These are phyloP conservation scores for Dasyornis broadbenti DNA, from an alignment of 2,113 vertebrate species.

Conservation along the genomic window DNA sequence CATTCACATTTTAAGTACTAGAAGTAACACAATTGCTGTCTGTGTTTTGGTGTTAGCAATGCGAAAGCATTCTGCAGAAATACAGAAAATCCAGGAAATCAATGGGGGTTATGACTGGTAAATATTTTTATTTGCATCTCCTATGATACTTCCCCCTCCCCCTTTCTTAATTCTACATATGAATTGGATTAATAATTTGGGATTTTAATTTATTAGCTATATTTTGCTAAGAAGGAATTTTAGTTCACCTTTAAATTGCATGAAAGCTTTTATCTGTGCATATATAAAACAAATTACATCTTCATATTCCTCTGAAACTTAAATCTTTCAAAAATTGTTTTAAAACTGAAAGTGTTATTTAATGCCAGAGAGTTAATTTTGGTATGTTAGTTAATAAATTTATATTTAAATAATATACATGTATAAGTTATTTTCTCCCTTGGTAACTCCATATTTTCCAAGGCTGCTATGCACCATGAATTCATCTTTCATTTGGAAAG, in stretches of 20 bases:
- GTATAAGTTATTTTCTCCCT: background rate
- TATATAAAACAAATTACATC: background rate
- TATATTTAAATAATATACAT: conserved; percentile 30
- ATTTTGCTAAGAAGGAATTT: conserved; percentile 26
- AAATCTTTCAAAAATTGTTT: conserved; percentile 51
- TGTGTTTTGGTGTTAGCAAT: background rate
- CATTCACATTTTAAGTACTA: background rate
- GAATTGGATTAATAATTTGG: conserved; percentile 17
- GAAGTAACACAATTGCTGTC: background rate
- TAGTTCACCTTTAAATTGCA: conserved; percentile 28
- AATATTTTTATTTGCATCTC: background rate
- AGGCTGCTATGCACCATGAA: background rate
- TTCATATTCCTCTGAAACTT: conserved; percentile 19
- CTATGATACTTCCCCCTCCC: background rate
- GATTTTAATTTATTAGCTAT: conserved; percentile 40
- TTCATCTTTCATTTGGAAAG: background rate
- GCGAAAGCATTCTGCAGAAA: background rate
- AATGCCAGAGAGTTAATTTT: conserved; percentile 30
- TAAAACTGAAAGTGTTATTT: conserved; percentile 51
- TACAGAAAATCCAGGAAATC: background rate
- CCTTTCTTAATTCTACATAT: background rate
- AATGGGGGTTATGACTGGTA: background rate
- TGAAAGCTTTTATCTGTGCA: background rate
- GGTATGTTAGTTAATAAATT: conserved; percentile 22
- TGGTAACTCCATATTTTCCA: conserved; percentile 24